phyloP scores from a whole-genome alignment of 2,888 invertebrate genomes.

The Sesamia inferens region DNA sequence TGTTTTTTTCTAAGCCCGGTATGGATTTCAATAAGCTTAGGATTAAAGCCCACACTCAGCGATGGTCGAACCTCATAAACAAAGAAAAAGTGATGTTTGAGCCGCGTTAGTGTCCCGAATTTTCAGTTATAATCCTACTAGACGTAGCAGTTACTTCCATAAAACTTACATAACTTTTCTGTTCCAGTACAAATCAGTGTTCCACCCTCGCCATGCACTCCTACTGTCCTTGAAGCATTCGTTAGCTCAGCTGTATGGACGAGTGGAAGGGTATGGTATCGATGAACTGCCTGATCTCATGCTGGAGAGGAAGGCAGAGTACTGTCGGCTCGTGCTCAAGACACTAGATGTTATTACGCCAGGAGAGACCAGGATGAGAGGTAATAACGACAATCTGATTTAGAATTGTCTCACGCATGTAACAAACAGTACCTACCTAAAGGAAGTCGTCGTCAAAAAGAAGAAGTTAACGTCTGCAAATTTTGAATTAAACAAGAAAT shows the following conservation, averaged over 20 bases:
- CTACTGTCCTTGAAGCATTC: conserved; percentile 92
- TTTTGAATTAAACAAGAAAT: not conserved
- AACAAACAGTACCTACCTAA: no score
- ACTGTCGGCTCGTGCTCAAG: conserved; percentile 92
- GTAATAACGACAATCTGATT: conserved; percentile 72
- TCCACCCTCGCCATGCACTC: conserved; percentile 94
- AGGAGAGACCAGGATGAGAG: conserved; percentile 94
- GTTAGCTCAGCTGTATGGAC: conserved; percentile 94
- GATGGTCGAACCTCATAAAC: not conserved
- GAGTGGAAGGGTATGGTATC: conserved; percentile 92
- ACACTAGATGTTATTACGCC: conserved; percentile 94
- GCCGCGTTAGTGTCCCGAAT: not conserved
- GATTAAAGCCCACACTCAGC: not conserved
- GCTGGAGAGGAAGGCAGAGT: conserved; percentile 93
- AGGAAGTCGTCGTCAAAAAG: not conserved
- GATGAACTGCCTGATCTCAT: conserved; percentile 93
- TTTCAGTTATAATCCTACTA: not conserved
- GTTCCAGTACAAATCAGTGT: conserved; percentile 91
- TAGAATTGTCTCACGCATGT: not conserved
- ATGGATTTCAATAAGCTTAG: not conserved
- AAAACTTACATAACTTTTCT: not conserved
- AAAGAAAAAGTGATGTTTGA: not conserved
- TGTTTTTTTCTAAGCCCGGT: not conserved
- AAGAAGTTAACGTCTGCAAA: not conserved
- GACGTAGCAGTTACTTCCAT: not conserved